Evolutionary conservation across 2,888 invertebrate species (phyloP), one percentile per base, ranked within the genome.

Genomic region (Sericinus montela): DNA sequence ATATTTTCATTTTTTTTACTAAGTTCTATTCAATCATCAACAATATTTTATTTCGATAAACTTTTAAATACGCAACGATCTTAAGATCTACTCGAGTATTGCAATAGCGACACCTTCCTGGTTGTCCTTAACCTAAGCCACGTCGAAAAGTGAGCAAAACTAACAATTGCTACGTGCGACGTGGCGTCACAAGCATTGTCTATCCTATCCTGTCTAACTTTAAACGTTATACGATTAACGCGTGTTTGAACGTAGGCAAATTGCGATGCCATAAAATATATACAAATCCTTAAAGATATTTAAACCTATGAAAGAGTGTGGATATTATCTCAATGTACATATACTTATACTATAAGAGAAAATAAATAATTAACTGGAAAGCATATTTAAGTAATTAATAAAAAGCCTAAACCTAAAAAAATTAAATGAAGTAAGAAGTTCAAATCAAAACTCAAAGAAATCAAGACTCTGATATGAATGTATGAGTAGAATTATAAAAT

Each of bases 61-160:
- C 36, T 48, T 34, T 48, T 28, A 38, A 48, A 48, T 9, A 25
- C 23, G n/a, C 38, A 48, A 48, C 48, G 38, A 9, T 25, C 38
- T 16, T 43, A 34, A 30, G 36, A 19, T 10, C 37, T 48, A 43
- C 11, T 13, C 28, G 14, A 13, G 6, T 39, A 44, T 39, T 39
- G 39, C 43, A 15, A 32, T 10, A n/a, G 32, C 38, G 25, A 37
- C 25, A 16, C 16, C 11, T 1, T 6, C n/a, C 19, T 16, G 6
- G 19, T 2, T 9, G 10, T n/a, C 28, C 14, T 30, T 30, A 30
- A 30, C 11, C 8, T n/a, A 14, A 35, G 7, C 25, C 36, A 25
- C 25, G 25, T 15, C 29, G 9, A n/a, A 10, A 9, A 3, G 9
- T 6, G 13, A 29, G 45, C 37, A 9, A 29, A 29, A 9, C 16